phyloP scores from a whole-genome alignment of 2,797 vertebrate genomes.

The Cryptoprocta ferox region DNA sequence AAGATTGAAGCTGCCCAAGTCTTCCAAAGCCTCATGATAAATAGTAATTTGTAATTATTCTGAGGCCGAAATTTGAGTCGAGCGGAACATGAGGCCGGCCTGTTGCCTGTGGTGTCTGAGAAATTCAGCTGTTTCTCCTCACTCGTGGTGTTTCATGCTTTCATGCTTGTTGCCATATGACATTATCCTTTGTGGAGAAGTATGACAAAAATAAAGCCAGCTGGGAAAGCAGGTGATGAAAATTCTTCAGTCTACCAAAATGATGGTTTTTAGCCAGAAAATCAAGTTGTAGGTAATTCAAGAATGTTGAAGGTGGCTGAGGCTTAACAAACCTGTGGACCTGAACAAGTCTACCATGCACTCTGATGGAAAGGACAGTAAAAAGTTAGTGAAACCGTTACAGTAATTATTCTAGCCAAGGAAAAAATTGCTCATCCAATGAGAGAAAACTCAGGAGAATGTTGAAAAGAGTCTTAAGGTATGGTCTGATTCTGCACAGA shows the following conservation, averaged over 20 bases:
- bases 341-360: background rate
- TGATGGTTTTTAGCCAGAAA: constrained; percentile 15
- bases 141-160: background rate
- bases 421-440: background rate
- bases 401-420: background rate
- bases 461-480: background rate
- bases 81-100: too few species aligned
- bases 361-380: background rate
- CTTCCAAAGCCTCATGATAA: background rate
- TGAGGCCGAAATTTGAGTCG: background rate
- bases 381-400: background rate
- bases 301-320: background rate
- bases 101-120: background rate
- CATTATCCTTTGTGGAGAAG: background rate
- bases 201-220: background rate
- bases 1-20: background rate
- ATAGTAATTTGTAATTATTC: background rate
- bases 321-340: background rate
- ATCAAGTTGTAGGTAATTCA: background rate
- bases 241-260: background rate
- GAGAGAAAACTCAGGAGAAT: background rate
- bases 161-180: background rate
- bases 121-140: background rate
- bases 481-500: background rate
- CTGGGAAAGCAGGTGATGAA: background rate